Percentiles rank a stretch among this genome's conserved stretches.
Evolutionary conservation across 2,113 vertebrate species (phyloP).

Genomic region (Tringa solitaria): DNA sequence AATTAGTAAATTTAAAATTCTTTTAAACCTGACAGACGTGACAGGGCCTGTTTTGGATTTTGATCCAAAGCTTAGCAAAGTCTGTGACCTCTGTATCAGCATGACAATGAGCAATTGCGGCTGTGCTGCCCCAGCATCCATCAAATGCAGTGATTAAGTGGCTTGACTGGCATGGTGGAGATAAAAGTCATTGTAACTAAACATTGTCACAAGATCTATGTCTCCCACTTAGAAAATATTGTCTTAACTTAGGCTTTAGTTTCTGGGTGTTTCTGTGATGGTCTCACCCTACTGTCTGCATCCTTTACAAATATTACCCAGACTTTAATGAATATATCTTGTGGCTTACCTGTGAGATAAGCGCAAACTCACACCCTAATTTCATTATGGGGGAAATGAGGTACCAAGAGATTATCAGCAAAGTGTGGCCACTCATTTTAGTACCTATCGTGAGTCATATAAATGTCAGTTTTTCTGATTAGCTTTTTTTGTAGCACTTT

Average conservation of each 20-base stretch:
- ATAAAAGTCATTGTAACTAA: slow-evolving; percentile 47
- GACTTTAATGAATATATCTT: background rate
- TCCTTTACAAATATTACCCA: background rate
- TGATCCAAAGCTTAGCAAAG: slow-evolving; percentile 17
- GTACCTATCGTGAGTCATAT: background rate
- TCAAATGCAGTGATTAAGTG: slow-evolving; percentile 34
- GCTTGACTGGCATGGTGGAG: slow-evolving; percentile 19
- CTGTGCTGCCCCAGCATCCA: slow-evolving; percentile 2
- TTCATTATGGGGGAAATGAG: background rate
- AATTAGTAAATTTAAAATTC: slow-evolving; percentile 28
- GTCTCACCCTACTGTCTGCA: background rate
- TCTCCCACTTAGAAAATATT: slow-evolving; percentile 30
- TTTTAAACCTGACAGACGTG: background rate
- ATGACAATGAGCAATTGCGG: slow-evolving; percentile 39
- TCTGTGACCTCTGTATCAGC: slow-evolving; percentile 26
- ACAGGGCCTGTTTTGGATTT: slow-evolving; percentile 2
- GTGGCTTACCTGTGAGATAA: background rate
- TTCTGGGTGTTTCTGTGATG: slow-evolving; percentile 6
- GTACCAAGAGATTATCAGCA: background rate
- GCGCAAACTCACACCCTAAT: background rate
- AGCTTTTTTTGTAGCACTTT: background rate
- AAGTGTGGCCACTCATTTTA: background rate
- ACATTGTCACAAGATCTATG: slow-evolving; percentile 40
- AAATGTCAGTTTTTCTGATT: background rate
- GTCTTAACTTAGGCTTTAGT: slow-evolving; percentile 14